Conservation (phyloP, 2,797 vertebrate genomes). For the Scolopax bukidnonensis region DNA sequence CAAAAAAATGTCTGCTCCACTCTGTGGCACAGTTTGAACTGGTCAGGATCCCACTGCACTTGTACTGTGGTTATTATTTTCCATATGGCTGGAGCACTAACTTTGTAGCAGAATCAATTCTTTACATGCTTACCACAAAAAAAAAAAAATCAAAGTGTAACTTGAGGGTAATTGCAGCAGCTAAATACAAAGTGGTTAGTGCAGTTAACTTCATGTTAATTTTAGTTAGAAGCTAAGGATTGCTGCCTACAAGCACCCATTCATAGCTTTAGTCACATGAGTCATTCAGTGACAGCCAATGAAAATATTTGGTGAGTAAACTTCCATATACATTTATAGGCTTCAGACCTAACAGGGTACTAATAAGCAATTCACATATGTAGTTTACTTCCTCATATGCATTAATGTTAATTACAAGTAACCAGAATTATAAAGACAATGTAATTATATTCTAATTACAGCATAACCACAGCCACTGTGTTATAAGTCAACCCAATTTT, state of each 20-base stretch:
- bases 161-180: constrained; percentile 43
- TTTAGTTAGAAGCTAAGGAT: constrained; percentile 4
- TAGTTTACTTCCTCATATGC: constrained; percentile 55
- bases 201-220: constrained; percentile 38
- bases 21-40: background rate
- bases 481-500: background rate
- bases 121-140: background rate
- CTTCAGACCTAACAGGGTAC: constrained; percentile 29
- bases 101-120: background rate
- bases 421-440: constrained; percentile 57
- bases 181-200: constrained; percentile 25
- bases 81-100: background rate
- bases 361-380: constrained; percentile 53
- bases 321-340: constrained; percentile 40
- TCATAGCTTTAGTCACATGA: constrained; percentile 23
- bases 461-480: constrained; percentile 36
- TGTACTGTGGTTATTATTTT: background rate
- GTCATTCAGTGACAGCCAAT: constrained; percentile 44
- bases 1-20: background rate
- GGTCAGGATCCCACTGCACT: background rate
- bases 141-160: constrained; percentile 3
- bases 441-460: constrained; percentile 60
- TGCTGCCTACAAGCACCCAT: constrained; percentile 34
- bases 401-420: constrained; percentile 67
- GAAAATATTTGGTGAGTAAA: constrained; percentile 67